Evolutionary conservation across 2,888 invertebrate genomes (phyloP).

Genomic region (Thecocarcelia acutangulata): DNA sequence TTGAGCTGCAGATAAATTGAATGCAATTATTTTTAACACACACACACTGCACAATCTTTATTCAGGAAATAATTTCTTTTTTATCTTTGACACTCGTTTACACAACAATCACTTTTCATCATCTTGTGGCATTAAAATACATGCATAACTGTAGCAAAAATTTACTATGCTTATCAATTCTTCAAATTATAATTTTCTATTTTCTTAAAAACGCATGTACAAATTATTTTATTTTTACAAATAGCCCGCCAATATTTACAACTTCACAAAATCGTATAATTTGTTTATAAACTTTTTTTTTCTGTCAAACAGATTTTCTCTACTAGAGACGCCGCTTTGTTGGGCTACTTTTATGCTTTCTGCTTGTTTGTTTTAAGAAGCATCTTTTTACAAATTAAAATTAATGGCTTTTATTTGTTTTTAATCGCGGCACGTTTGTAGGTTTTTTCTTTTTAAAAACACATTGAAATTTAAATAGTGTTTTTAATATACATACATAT

Average conservation of each 20-base stretch:
- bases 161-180: slow-evolving; percentile 2
- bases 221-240: not conserved
- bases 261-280: not conserved
- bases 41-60: not conserved
- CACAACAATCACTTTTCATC: slow-evolving; percentile 17
- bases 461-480: not conserved
- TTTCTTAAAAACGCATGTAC: not conserved
- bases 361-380: slow-evolving; percentile 23
- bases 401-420: slow-evolving; percentile 27
- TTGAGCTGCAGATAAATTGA: slow-evolving; percentile 34
- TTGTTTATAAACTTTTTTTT: slow-evolving; percentile 36
- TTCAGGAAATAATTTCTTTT: slow-evolving; percentile 27
- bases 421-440: slow-evolving; percentile 39
- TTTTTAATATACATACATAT: too few relatives aligned
- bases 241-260: slow-evolving; percentile 41
- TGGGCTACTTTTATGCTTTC: not conserved
- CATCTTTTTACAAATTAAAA: not conserved
- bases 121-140: slow-evolving; percentile 1
- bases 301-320: slow-evolving; percentile 8
- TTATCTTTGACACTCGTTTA: slow-evolving; percentile 15
- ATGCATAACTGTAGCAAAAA: slow-evolving; percentile 3
- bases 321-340: slow-evolving; percentile 43
- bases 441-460: slow-evolving; percentile 23
- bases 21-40: slow-evolving; percentile 31
- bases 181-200: not conserved